Conservation (phyloP, 2,797 vertebrate genomes). For the Phrynocephalus guinanensis region DNA sequence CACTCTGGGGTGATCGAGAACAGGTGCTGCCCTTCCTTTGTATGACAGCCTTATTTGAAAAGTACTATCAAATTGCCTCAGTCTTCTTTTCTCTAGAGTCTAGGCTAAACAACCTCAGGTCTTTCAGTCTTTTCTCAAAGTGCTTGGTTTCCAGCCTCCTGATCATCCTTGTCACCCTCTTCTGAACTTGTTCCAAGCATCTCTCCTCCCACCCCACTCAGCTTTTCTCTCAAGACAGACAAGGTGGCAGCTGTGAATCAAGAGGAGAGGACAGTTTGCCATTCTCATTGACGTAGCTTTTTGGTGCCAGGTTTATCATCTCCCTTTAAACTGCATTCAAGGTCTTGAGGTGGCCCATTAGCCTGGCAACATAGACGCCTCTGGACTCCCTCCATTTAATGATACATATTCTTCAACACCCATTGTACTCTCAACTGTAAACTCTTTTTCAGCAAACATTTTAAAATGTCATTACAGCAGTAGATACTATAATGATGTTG, state of each 20-base stretch:
- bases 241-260: background rate
- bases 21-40: no score
- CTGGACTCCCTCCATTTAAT: background rate
- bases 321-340: background rate
- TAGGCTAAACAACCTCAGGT: no score
- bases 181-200: background rate
- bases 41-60: no score
- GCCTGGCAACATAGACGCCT: background rate
- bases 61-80: no score
- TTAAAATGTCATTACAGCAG: slow-evolving; percentile 16
- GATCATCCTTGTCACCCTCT: no score
- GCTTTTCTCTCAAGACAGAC: background rate
- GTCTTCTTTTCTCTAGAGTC: no score
- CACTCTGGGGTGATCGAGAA: no score
- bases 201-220: background rate
- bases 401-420: background rate
- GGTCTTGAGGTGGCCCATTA: background rate
- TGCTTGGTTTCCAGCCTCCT: no score
- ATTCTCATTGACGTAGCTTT: background rate
- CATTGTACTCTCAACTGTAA: background rate
- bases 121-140: no score
- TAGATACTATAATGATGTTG: slow-evolving; percentile 24
- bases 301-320: background rate
- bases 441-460: slow-evolving; percentile 33
- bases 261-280: background rate